These are phyloP conservation scores for Gopherus evgoodei DNA, from an alignment of 2,113 vertebrate genomes.

Conservation along the genomic window DNA sequence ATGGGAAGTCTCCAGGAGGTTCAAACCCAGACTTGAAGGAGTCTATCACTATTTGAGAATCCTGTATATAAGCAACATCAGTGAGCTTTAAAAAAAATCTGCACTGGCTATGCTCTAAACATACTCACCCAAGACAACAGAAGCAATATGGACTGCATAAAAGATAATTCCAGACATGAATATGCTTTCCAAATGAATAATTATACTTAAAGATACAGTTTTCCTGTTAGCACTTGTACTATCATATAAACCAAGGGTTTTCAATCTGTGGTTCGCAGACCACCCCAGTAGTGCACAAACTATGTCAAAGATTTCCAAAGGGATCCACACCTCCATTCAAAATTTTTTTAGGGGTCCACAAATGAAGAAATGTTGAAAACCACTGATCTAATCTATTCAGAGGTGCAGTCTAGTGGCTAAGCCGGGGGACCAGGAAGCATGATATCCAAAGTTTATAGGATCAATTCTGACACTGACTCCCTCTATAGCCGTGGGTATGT, in stretches of 20 bases:
- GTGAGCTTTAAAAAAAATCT: conserved; percentile 40
- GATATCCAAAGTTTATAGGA: background rate
- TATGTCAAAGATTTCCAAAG: background rate
- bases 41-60: conserved; percentile 93
- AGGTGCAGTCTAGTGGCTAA: background rate
- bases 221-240: background rate
- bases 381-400: background rate
- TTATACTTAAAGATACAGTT: background rate
- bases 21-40: conserved; percentile 98
- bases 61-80: conserved; percentile 77
- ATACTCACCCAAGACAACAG: background rate
- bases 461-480: background rate
- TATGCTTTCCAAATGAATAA: background rate
- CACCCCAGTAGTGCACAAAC: background rate
- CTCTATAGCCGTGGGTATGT: background rate
- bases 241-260: background rate
- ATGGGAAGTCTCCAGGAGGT: conserved; percentile 94
- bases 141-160: background rate
- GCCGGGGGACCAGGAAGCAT: background rate
- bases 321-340: background rate
- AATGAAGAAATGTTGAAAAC: background rate
- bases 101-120: background rate
- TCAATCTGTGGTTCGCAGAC: background rate
- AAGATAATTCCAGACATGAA: background rate
- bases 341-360: background rate